phyloP scores from a whole-genome alignment of 1,140 invertebrate genomes.

The Drosophila tropicalis region DNA sequence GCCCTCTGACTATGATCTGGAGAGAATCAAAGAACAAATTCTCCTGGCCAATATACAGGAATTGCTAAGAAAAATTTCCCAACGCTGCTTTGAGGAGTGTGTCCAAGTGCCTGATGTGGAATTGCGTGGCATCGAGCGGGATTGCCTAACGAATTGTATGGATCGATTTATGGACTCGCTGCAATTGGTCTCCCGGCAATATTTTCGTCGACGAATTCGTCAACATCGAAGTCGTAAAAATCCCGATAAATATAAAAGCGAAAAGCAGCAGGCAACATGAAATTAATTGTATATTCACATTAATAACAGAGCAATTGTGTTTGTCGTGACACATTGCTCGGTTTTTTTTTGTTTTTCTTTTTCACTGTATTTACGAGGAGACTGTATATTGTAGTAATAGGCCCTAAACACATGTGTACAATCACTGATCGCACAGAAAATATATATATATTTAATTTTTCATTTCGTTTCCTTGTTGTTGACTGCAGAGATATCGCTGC shows the following conservation, averaged over 20 bases:
- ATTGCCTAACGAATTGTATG: constrained; percentile 37
- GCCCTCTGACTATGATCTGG: constrained; percentile 16
- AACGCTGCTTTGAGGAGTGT: constrained; percentile 29
- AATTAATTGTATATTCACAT: background rate
- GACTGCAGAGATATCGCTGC: constrained; percentile 19
- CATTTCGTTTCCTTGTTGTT: no score
- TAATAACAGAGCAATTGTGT: no score
- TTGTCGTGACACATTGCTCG: no score
- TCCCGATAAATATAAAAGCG: background rate
- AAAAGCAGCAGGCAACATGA: background rate
- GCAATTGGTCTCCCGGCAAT: constrained; percentile 38
- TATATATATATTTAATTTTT: no score
- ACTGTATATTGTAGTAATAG: background rate
- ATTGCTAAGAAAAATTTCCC: constrained; percentile 38
- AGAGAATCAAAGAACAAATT: constrained; percentile 37
- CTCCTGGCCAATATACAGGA: constrained; percentile 48
- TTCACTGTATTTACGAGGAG: no score
- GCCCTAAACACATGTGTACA: background rate
- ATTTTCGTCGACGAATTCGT: constrained; percentile 29
- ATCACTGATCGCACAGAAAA: background rate
- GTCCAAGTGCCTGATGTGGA: constrained; percentile 17
- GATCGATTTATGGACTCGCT: constrained; percentile 40
- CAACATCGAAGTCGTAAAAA: constrained; percentile 29
- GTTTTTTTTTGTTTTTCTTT: no score
- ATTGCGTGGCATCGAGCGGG: constrained; percentile 25